phyloP scores from a whole-genome alignment of 1,140 invertebrate genomes.

The Nomia melanderi region DNA sequence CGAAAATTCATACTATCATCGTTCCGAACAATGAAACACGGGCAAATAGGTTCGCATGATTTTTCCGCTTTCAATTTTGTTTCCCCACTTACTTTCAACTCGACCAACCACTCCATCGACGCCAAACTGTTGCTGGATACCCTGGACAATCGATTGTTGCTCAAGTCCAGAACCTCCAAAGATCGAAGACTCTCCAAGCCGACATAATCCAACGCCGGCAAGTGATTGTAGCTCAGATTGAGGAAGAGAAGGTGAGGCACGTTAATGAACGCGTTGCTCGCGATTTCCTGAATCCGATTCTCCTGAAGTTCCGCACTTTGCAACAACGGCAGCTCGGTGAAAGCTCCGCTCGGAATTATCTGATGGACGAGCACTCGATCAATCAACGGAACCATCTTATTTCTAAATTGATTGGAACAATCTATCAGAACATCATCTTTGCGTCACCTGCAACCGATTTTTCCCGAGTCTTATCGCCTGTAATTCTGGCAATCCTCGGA shows the following conservation, averaged over 20 bases:
- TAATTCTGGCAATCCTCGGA: constrained; percentile 88
- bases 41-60: too few relatives aligned
- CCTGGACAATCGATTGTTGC: constrained; percentile 87
- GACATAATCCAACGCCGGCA: constrained; percentile 86
- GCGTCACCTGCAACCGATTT: constrained; percentile 85
- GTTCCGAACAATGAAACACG: too few relatives aligned
- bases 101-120: constrained; percentile 90
- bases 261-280: constrained; percentile 88
- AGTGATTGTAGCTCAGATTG: constrained; percentile 90
- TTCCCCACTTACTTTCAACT: constrained; percentile 85
- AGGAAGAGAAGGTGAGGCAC: constrained; percentile 89
- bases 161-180: constrained; percentile 90
- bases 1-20: constrained; percentile 8
- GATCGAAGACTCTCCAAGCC: constrained; percentile 87
- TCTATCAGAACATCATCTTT: not conserved
- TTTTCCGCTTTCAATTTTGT: not conserved
- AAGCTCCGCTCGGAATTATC: constrained; percentile 86
- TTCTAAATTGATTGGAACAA: too few relatives aligned
- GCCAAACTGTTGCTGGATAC: constrained; percentile 85
- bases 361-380: constrained; percentile 58
- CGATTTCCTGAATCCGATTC: constrained; percentile 86
- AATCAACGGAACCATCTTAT: not conserved
- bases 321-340: constrained; percentile 88
- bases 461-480: constrained; percentile 89
- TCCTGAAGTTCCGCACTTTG: constrained; percentile 90